Percentiles rank a stretch among this genome's conserved stretches.
Conservation (phyloP, 2,888 invertebrate species). For the Cosmia trapezina region DNA sequence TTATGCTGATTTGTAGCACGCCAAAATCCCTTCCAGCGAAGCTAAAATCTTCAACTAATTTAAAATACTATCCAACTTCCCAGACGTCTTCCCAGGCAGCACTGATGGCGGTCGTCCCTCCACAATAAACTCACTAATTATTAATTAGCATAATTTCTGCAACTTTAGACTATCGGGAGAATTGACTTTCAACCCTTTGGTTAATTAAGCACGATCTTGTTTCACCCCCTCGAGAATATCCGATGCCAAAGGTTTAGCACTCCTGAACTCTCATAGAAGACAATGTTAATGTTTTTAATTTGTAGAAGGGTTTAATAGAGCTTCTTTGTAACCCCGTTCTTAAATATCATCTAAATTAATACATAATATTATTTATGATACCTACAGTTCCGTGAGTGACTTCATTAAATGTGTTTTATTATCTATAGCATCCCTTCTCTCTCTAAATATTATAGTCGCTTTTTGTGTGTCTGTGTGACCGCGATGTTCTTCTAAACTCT, state of each 20-base stretch:
- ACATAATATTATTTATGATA: neutral
- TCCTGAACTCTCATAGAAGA: slow-evolving; percentile 18
- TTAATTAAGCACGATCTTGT: slow-evolving; percentile 50
- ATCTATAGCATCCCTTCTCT: too few relatives aligned
- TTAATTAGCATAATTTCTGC: slow-evolving; percentile 58
- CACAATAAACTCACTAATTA: slow-evolving; percentile 55
- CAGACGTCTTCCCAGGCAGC: slow-evolving; percentile 17
- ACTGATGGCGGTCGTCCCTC: slow-evolving; percentile 9
- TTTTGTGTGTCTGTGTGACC: too few relatives aligned
- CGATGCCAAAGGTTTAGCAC: slow-evolving; percentile 31
- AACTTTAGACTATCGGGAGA: slow-evolving; percentile 42
- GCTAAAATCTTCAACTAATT: slow-evolving; percentile 19
- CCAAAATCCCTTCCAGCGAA: neutral
- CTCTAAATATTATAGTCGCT: too few relatives aligned
- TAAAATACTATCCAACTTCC: slow-evolving; percentile 14
- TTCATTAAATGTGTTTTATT: neutral
- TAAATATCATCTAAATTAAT: neutral
- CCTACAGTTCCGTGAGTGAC: neutral
- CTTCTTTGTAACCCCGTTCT: neutral
- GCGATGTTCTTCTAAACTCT: neutral
- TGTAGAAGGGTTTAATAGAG: slow-evolving; percentile 4
- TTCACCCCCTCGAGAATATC: slow-evolving; percentile 35
- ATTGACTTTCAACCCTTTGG: slow-evolving; percentile 55
- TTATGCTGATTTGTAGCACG: slow-evolving; percentile 4
- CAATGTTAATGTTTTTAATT: slow-evolving; percentile 34